Base-by-base conservation (phyloP, 2,888 invertebrate species). In the Axea sp. region DNA sequence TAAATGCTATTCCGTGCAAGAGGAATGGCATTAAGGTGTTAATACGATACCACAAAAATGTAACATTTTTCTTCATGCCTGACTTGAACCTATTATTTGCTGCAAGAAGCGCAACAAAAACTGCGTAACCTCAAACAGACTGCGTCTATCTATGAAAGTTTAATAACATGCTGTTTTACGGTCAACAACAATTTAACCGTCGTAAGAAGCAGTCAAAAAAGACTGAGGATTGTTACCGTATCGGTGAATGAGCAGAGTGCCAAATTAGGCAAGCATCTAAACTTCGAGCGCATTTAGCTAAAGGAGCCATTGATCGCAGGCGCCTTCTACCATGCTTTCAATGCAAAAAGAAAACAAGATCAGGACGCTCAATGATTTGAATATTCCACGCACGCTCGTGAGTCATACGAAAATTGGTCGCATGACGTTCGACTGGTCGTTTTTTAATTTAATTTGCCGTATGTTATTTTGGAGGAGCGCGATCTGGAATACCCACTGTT, bases 381-480 rank as follows among this genome's bases (percentile, higher is more conserved):
- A 55, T 47, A 47, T 65, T 47, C 39, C 22, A 26, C 12, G 35
- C 28, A 65, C 55, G 39, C 30, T 19, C 47, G 26, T 55, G 55
- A 47, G 55, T 55, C 55, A 65, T 47, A 47, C 47, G 31, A 47
- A 47, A 55, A 65, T 45, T 19, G 28, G 35, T 17, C 17, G 17
- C 41, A 19, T 12, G 26, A 22, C 17, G 8, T 33, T 33, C 5
- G 31, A 17, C 11, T 26, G 26, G 22, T 57, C 14, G 24, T 67
- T 57, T 67, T 67, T 39, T 24, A 39, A 41, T 68, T 68, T 59
- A 43, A 57, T 53, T 65, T 37, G 33, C 31, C 31, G 37, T 57
- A 59, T 49, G 57, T 67, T 57, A 35, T 17, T 60, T 51, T 8
- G 31, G 39, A 55, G 55, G 64, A 57, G 49, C 37, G 49, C 26